Percentiles rank a stretch among this genome's conserved stretches.
Evolutionary conservation across 2,888 invertebrate species (phyloP).

Genomic region (Sarcophaga rosellei): DNA sequence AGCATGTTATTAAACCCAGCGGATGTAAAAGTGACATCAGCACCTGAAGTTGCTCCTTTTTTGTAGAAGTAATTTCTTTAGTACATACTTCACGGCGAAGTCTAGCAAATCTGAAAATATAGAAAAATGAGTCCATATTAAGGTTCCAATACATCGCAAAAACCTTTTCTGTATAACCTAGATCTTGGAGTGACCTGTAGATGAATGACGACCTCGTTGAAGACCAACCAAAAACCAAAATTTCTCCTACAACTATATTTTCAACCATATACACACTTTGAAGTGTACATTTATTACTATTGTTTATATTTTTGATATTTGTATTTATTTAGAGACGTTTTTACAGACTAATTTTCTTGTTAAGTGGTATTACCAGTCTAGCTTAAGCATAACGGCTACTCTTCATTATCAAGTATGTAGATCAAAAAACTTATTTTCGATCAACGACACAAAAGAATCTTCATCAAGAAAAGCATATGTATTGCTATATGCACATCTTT

Average conservation of each 20-base stretch:
- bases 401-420: not conserved
- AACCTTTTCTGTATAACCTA: too few relatives aligned
- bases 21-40: constrained; percentile 51
- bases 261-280: too few relatives aligned
- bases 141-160: not conserved
- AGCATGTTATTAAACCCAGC: constrained; percentile 51
- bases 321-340: not conserved
- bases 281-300: not conserved
- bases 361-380: constrained; percentile 9
- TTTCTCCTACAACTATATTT: too few relatives aligned
- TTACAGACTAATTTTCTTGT: not conserved
- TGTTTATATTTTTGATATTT: constrained; percentile 4
- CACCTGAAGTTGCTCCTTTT: constrained; percentile 42
- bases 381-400: not conserved
- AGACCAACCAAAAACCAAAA: too few relatives aligned
- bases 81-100: constrained; percentile 42
- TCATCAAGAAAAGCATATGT: too few relatives aligned
- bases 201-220: constrained; percentile 30
- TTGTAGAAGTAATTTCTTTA: constrained; percentile 32
- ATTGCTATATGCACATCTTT: too few relatives aligned
- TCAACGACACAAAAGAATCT: too few relatives aligned
- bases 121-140: constrained; percentile 57
- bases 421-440: constrained; percentile 1
- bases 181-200: not conserved
- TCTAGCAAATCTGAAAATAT: constrained; percentile 60